Evolutionary conservation across 2,113 vertebrate species (phyloP), one percentile per base, ranked within the genome.

Genomic region (Hyperopisus bebe): DNA sequence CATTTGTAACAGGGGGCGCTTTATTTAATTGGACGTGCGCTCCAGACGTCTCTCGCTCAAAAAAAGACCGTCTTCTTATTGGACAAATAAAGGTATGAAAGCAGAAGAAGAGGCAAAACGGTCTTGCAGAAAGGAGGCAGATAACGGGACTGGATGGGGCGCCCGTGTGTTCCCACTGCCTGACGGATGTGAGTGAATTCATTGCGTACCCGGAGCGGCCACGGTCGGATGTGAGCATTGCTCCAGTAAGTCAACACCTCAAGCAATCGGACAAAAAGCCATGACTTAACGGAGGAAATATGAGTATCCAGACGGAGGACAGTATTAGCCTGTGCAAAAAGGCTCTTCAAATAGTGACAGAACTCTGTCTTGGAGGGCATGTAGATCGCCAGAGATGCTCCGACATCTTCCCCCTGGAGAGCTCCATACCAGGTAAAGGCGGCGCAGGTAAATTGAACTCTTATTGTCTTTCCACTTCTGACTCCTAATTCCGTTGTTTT

Each of bases 351-450:
- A 98, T 99, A 93, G 96, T 99, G 80, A 97, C 97, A 85, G 98
- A 99, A 94, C 97, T 99, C 70, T 99, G 98, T 93, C 96, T 98
- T 87, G 95, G 97, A 31, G 98, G 97, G 89, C 96, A 97, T 92
- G 97, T 99, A 90, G 97, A 98, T 91, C 94, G 96, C 93, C 97
- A 98, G 93, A 98, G 97, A 95, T 99, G 98, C 83, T 95, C 97
- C 13, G 97, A 97, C 92, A 98, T 99, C 93, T 97, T 98, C 42
- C 97, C 97, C 11, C 91, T 93, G 92, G 95, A 95, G 95, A 96
- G 96, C 91, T 94, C 92, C 95, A 95, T 96, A 92, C 96, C 95
- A 95, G 97, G 97, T 94, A 97, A 95, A 94, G 95, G 95, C 92
- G 92, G 93, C 94, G 93, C 97, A 98, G 98, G 98, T 98, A 97